Conservation (phyloP, 2,888 invertebrate species). For the Clepsis dumicolana region DNA sequence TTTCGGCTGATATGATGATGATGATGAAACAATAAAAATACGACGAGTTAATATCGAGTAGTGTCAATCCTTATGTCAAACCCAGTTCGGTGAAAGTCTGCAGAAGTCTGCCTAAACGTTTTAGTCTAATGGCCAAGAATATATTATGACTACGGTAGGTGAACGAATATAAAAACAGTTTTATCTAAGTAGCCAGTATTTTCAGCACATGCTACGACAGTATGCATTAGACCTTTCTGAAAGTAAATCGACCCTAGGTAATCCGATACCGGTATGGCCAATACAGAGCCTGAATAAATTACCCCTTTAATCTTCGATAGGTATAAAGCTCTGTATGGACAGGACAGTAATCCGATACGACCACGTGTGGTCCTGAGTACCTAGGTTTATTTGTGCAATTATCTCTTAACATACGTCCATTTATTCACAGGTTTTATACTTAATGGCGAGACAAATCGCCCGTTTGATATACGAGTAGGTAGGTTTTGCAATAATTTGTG, state of each 20-base stretch:
- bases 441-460: neutral
- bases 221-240: conserved; percentile 18
- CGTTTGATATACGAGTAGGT: neutral
- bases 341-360: conserved; percentile 45
- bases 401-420: conserved; percentile 18
- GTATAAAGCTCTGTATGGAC: conserved; percentile 34
- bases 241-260: conserved; percentile 32
- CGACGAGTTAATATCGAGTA: too few species aligned
- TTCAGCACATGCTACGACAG: neutral
- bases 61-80: too few species aligned
- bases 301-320: conserved; percentile 42
- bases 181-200: neutral
- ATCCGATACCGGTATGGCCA: conserved; percentile 30
- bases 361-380: conserved; percentile 44
- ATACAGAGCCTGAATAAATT: conserved; percentile 37
- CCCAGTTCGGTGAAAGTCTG: too few species aligned
- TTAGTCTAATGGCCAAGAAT: too few species aligned
- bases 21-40: too few species aligned
- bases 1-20: too few species aligned
- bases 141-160: too few species aligned
- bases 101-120: too few species aligned
- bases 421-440: neutral
- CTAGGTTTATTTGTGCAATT: conserved; percentile 41
- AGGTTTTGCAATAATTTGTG: neutral
- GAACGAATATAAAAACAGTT: neutral